Base-by-base conservation (phyloP, 2,888 invertebrate species). In the Lutraria lutraria region DNA sequence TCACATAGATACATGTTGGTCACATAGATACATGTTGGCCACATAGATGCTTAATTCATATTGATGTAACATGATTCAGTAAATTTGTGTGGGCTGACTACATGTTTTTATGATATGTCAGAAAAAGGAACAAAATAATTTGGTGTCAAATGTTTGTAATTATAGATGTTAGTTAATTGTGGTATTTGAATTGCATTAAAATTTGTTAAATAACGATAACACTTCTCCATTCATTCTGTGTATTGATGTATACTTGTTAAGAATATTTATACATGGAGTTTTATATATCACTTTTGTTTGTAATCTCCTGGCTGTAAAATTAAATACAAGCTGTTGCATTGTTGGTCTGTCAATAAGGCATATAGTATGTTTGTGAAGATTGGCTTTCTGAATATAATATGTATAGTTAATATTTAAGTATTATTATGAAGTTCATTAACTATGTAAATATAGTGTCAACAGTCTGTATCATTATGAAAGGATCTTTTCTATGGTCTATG, bases 351-450 rank as follows among this genome's bases (percentile, higher is more conserved):
- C 63, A 68, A 68, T 68, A 25, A 68, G 12, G 63, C 63, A n/a
- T 25, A 68, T 12, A 25, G 63, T n/a, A 25, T n/a, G 8, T 25
- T 68, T 68, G 63, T 68, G n/a, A 25, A 68, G 63, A 68, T 25
- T 68, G n/a, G 63, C n/a, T 68, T 68, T 68, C 63, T 68, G 25
- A 19, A 60, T 60, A 43, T 43, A 43, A 43, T 43, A 43, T 43
- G 43, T 43, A 2, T 43, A 4, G 2, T 43, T 4, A 4, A 43
- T 43, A 4, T 43, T 8, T 43, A 19, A 12, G 63, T 68, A n/a
- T 25, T 68, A 68, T 68, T 68, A 25, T 68, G 63, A 68, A 68
- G 12, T 10, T 68, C 63, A 68, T 68, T 68, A 68, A n/a, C 63
- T 43, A 68, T 68, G 25, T 25, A 68, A 68, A 68, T 43, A 43